Evolutionary conservation across 2,888 invertebrate species (phyloP), one percentile per base, ranked within the genome.

Genomic region (Thalpophila matura): DNA sequence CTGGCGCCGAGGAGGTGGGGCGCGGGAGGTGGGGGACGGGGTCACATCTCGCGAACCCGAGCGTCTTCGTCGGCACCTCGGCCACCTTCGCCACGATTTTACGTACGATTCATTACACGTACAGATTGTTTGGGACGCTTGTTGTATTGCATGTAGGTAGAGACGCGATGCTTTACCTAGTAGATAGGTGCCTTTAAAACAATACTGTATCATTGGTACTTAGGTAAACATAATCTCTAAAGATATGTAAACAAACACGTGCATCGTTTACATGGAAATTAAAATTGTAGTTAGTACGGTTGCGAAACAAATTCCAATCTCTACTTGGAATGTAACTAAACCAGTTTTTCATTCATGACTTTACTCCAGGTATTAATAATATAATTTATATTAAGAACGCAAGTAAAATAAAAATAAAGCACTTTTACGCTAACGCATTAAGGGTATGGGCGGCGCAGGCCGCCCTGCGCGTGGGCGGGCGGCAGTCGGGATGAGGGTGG

Each of bases 21-120:
- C 24, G 14, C 27, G 38, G 4, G 22, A 26, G 72, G 67, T 64
- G 65, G 69, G 67, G 72, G 66, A 62, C 1, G 49, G 66, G 73
- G 77, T 80, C 81, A 80, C 82, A 83, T 80, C 83, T 80, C 82
- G 71, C 64, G 53, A 72, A 57, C 72, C 73, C 79, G 76, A 81
- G 62, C 80, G 72, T 78, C 79, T 66, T 77, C 74, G 78, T 62
- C 49, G 65, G 62, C 68, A 71, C 72, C 78, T 77, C 77, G 68
- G 78, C 74, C 60, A 75, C 59, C 66, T 68, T 56, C 75, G 74
- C 65, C 65, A 61, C 74, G 68, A 66, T 73, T 77, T 77, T 74
- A 77, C 74, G 76, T 77, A 74, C 79, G 80, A 84, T 82, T 85
- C 81, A 84, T 85, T 83, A 82, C 81, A 80, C 68, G 77, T 73